Percentiles rank a stretch among this genome's conserved stretches.
phyloP scores from a whole-genome alignment of 2,888 invertebrate species.

The Entomobrya multifasciata region DNA sequence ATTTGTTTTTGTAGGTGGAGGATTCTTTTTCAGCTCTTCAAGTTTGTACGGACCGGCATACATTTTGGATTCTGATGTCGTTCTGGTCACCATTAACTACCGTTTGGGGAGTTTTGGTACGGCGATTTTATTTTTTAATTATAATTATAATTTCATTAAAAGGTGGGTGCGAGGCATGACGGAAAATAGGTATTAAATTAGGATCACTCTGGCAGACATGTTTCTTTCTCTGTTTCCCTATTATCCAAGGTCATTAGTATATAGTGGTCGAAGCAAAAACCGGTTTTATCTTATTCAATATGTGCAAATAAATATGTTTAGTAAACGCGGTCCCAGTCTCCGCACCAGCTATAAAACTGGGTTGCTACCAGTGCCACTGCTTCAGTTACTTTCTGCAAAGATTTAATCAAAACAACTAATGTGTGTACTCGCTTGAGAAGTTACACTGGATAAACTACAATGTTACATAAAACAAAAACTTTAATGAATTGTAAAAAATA shows the following conservation, averaged over 20 bases:
- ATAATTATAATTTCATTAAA: background rate
- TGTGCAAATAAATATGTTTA: background rate
- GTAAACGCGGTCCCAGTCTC: background rate
- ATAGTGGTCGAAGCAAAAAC: constrained; percentile 27
- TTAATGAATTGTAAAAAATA: too few species aligned
- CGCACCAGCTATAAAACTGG: too few species aligned
- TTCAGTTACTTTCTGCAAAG: constrained; percentile 10
- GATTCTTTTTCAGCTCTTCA: constrained; percentile 71
- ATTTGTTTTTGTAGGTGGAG: constrained; percentile 39
- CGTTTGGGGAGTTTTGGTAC: constrained; percentile 73
- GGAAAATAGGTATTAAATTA: constrained; percentile 29
- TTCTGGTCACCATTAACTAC: constrained; percentile 75
- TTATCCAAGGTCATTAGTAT: constrained; percentile 44
- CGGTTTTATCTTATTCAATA: constrained; percentile 26
- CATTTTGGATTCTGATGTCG: constrained; percentile 71
- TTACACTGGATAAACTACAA: background rate
- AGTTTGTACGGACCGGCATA: constrained; percentile 72
- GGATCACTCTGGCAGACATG: constrained; percentile 31
- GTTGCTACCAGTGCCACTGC: too few species aligned
- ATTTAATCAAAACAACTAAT: constrained; percentile 17
- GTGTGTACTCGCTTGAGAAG: background rate
- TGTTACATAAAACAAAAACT: too few species aligned
- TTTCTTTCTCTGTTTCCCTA: constrained; percentile 24
- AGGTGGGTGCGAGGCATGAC: background rate
- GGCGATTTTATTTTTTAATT: background rate